These are phyloP conservation scores for Columbina picui DNA, from an alignment of 2,113 vertebrate genomes.

Conservation along the genomic window DNA sequence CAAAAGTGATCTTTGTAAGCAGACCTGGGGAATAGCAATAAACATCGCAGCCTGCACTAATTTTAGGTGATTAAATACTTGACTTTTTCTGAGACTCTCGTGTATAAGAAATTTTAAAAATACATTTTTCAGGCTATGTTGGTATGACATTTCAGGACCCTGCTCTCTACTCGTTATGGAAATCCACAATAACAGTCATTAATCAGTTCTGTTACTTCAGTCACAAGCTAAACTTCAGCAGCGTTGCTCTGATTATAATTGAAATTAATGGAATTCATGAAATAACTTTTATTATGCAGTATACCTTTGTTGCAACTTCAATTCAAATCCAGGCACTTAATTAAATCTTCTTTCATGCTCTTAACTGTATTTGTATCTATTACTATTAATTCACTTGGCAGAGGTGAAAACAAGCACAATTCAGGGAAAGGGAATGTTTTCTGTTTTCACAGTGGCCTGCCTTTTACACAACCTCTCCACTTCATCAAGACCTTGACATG, in stretches of 20 bases:
- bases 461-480: not conserved
- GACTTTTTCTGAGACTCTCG: constrained; percentile 16
- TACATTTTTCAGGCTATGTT: not conserved
- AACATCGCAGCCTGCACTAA: not conserved
- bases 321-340: not conserved
- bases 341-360: not conserved
- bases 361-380: not conserved
- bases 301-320: not conserved
- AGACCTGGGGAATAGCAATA: not conserved
- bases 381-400: not conserved
- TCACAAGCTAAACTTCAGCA: not conserved
- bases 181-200: not conserved
- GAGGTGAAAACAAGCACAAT: not conserved
- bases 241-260: not conserved
- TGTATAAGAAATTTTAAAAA: not conserved
- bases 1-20: not conserved
- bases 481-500: not conserved
- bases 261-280: not conserved
- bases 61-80: constrained; percentile 32
- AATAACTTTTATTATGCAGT: not conserved
- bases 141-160: constrained; percentile 3
- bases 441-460: not conserved
- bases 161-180: not conserved
- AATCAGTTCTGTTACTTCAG: not conserved
- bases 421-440: not conserved